A percentile compares a stretch with the other conserved stretches of the same genome.
Conservation (phyloP, 2,888 invertebrate species). For the Macaria notata region DNA sequence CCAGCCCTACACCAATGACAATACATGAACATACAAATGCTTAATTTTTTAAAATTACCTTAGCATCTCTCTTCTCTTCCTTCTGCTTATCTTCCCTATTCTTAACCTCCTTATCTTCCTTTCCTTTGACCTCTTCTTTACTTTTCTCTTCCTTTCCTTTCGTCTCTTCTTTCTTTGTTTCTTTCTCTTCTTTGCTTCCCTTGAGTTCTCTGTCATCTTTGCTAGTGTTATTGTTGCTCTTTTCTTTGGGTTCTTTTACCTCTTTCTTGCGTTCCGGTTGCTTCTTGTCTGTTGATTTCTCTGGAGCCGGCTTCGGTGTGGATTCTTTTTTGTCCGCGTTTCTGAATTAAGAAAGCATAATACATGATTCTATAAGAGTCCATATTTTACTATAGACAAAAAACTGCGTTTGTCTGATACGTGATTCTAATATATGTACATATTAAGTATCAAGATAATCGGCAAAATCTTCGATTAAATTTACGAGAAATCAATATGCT, state of each 20-base stretch:
- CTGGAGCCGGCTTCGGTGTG: slow-evolving; percentile 33
- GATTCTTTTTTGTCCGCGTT: slow-evolving; percentile 56
- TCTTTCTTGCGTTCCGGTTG: slow-evolving; percentile 64
- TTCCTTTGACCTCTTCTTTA: slow-evolving; percentile 35
- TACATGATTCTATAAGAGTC: too few species aligned
- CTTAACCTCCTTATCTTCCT: slow-evolving; percentile 36
- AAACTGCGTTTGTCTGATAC: too few species aligned
- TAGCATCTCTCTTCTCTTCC: slow-evolving; percentile 24
- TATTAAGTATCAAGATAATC: too few species aligned
- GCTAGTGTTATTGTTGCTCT: slow-evolving; percentile 44
- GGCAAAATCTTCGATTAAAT: too few species aligned
- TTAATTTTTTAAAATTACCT: too few species aligned
- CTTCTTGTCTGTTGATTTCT: slow-evolving; percentile 39
- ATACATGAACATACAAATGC: too few species aligned
- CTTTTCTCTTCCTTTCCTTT: slow-evolving; percentile 23
- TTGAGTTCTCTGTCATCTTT: slow-evolving; percentile 48
- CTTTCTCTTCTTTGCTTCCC: slow-evolving; percentile 29
- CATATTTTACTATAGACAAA: too few species aligned
- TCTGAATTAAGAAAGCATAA: slow-evolving; percentile 37
- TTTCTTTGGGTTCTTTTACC: slow-evolving; percentile 62
- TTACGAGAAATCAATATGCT: too few species aligned
- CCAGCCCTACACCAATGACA: too few species aligned
- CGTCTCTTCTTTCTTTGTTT: slow-evolving; percentile 4
- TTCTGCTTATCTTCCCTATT: slow-evolving; percentile 35
- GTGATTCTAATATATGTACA: too few species aligned